A percentile compares a stretch with the other conserved stretches of the same genome.
These are phyloP conservation scores for Platypus cylindrus DNA, from an alignment of 2,888 invertebrate species.

Conservation along the genomic window DNA sequence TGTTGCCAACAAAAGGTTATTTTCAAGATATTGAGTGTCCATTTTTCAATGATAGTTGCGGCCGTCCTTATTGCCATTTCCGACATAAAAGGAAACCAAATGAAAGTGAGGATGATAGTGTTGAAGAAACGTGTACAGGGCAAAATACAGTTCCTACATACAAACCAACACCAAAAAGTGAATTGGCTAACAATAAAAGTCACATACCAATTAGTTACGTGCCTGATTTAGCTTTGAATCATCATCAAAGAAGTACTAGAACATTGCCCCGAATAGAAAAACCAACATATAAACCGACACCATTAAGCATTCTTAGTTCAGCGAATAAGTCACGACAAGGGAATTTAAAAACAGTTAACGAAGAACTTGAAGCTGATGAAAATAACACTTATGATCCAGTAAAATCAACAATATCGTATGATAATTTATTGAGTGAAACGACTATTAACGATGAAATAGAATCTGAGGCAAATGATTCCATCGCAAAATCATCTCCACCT, in stretches of 20 bases:
- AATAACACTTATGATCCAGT: slow-evolving; percentile 26
- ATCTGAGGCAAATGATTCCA: too few relatives aligned
- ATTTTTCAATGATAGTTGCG: slow-evolving; percentile 70
- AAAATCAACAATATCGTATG: slow-evolving; percentile 28
- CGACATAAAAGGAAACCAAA: slow-evolving; percentile 59
- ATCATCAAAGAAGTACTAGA: slow-evolving; percentile 32
- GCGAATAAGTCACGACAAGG: slow-evolving; percentile 20
- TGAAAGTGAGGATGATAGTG: slow-evolving; percentile 39
- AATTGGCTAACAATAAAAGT: slow-evolving; percentile 32
- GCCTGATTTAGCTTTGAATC: slow-evolving; percentile 39
- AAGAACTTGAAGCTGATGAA: slow-evolving; percentile 19
- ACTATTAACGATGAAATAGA: slow-evolving; percentile 34
- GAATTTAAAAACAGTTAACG: slow-evolving; percentile 9
- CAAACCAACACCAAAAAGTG: slow-evolving; percentile 38
- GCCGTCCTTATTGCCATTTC: slow-evolving; percentile 86
- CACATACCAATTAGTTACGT: slow-evolving; percentile 40
- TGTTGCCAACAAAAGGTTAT: slow-evolving; percentile 84
- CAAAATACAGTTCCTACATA: slow-evolving; percentile 32
- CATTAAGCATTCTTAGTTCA: slow-evolving; percentile 30
- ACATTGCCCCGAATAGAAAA: slow-evolving; percentile 23
- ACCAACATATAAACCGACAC: slow-evolving; percentile 34
- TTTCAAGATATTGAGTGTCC: slow-evolving; percentile 80
- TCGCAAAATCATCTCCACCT: not conserved
- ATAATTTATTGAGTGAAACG: slow-evolving; percentile 32
- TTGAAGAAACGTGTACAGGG: slow-evolving; percentile 37